phyloP scores from a whole-genome alignment of 2,888 invertebrate species.

The Hyposoter dolosus region DNA sequence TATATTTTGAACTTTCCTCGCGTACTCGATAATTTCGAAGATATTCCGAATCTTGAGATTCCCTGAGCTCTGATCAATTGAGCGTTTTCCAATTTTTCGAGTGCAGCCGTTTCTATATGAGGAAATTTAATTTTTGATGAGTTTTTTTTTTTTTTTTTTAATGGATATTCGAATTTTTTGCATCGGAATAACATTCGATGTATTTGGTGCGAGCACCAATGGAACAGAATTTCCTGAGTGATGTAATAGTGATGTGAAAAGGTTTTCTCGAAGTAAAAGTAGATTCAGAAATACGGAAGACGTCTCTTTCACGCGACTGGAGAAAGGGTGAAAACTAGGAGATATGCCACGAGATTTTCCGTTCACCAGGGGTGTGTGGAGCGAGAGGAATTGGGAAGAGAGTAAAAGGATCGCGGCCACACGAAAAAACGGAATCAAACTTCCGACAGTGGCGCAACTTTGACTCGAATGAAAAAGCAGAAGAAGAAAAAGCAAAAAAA shows the following conservation, averaged over 20 bases:
- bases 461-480: constrained; percentile 75
- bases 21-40: background rate
- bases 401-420: constrained; percentile 69
- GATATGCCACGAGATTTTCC: constrained; percentile 72
- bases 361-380: constrained; percentile 71
- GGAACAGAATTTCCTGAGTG: constrained; percentile 5
- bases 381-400: constrained; percentile 35
- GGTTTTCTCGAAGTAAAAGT: constrained; percentile 23
- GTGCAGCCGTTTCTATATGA: background rate
- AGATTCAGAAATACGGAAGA: constrained; percentile 27
- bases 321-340: constrained; percentile 35
- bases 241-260: constrained; percentile 13
- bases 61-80: background rate
- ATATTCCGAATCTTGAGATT: too few species aligned
- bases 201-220: background rate
- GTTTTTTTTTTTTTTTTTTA: background rate
- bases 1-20: background rate
- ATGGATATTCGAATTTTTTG: background rate
- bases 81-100: background rate
- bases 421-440: constrained; percentile 76
- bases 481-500: constrained; percentile 4
- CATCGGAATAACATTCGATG: background rate
- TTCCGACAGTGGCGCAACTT: constrained; percentile 78
- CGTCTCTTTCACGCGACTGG: constrained; percentile 25
- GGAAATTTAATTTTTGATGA: background rate